Conservation (phyloP, 2,113 vertebrate species). For the Eurypyga helias region DNA sequence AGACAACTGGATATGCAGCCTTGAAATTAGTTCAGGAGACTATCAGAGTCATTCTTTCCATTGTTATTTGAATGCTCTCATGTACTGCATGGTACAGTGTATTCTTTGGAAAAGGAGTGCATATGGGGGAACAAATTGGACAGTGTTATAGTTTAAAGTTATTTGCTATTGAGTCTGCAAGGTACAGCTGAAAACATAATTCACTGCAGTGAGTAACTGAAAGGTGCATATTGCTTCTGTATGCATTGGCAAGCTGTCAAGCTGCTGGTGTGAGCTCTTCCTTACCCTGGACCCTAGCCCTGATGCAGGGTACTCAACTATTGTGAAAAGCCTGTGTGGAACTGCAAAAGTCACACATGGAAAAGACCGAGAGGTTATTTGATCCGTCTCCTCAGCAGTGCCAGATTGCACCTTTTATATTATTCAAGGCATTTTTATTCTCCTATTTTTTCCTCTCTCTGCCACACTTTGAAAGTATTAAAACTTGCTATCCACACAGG, state of each 20-base stretch:
- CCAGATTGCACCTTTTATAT: neutral
- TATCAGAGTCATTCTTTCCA: constrained; percentile 65
- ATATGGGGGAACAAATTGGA: constrained; percentile 38
- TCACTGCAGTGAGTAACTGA: neutral
- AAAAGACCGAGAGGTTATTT: neutral
- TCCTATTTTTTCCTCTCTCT: neutral
- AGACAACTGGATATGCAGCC: constrained; percentile 45
- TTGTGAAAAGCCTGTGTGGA: neutral
- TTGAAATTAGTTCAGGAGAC: constrained; percentile 3
- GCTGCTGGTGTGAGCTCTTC: neutral
- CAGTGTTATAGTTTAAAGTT: constrained; percentile 40
- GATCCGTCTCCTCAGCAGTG: neutral
- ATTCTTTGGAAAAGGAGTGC: constrained; percentile 61
- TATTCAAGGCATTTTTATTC: neutral
- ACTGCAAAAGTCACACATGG: neutral
- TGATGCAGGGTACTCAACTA: neutral
- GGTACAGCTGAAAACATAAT: constrained; percentile 53
- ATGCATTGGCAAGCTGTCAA: neutral
- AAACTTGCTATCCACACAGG: neutral
- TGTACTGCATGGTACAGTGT: constrained; percentile 53
- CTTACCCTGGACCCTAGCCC: neutral
- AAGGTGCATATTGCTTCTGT: neutral
- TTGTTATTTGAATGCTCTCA: constrained; percentile 38
- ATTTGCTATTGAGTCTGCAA: constrained; percentile 24
- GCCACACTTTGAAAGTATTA: neutral